These are phyloP conservation scores for Platypus cylindrus DNA, from an alignment of 2,888 invertebrate species.

Conservation along the genomic window DNA sequence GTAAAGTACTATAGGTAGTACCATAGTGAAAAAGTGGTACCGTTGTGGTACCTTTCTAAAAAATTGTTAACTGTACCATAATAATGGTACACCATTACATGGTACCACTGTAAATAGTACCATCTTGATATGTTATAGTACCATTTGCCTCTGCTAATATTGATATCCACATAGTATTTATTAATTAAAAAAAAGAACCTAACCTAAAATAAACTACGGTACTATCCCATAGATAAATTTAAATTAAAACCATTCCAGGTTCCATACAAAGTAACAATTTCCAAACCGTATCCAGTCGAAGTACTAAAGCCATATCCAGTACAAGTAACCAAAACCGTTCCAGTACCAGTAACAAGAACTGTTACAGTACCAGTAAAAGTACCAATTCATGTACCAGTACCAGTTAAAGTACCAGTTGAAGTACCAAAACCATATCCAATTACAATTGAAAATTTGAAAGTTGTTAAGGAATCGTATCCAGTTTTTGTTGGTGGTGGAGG, in stretches of 20 bases:
- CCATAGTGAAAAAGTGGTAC: too few relatives aligned
- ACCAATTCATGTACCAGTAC: constrained; percentile 26
- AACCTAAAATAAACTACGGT: too few relatives aligned
- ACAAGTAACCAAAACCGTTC: constrained; percentile 38
- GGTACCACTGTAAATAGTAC: too few relatives aligned
- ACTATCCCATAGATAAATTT: background rate
- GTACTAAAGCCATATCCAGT: constrained; percentile 48
- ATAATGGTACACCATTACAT: too few relatives aligned
- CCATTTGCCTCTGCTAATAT: too few relatives aligned
- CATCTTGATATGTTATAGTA: too few relatives aligned
- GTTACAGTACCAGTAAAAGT: constrained; percentile 34
- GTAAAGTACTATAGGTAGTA: too few relatives aligned
- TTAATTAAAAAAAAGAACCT: too few relatives aligned
- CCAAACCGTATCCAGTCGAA: constrained; percentile 40
- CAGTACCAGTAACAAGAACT: constrained; percentile 40
- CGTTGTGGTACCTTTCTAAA: too few relatives aligned
- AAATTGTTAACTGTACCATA: too few relatives aligned
- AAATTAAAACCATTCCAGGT: constrained; percentile 6
- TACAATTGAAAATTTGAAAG: constrained; percentile 32
- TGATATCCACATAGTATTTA: too few relatives aligned
- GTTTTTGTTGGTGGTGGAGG: constrained; percentile 8
- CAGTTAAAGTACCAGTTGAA: constrained; percentile 27
- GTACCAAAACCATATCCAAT: constrained; percentile 27
- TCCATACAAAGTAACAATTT: constrained; percentile 31
- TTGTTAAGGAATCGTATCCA: constrained; percentile 13